Evolutionary conservation across 2,888 invertebrate species (phyloP).

Genomic region (Lypha dubia): DNA sequence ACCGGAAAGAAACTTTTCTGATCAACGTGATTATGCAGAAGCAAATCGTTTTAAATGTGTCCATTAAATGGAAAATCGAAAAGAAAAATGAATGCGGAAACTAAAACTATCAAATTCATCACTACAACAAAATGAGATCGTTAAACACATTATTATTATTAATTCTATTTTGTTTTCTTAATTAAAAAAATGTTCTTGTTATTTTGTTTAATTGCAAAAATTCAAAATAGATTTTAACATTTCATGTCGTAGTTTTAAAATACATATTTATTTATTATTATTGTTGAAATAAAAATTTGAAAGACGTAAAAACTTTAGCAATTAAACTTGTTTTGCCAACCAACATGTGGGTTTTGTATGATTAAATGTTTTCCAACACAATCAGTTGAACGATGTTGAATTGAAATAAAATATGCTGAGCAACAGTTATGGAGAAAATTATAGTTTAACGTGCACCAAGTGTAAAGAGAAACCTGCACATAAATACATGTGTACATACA

Average conservation of each 20-base stretch:
- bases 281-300: slow-evolving; percentile 16
- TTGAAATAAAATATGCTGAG: no score
- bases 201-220: neutral
- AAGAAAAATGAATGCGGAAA: neutral
- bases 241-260: slow-evolving; percentile 27
- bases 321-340: slow-evolving; percentile 56
- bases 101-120: neutral
- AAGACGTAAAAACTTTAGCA: slow-evolving; percentile 49
- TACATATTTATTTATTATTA: slow-evolving; percentile 30
- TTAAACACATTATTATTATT: neutral
- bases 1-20: slow-evolving; percentile 82
- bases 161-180: neutral
- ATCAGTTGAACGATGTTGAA: no score
- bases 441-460: no score
- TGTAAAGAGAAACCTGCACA: no score
- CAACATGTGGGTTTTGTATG: no score
- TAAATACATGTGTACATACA: no score
- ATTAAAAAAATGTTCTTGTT: neutral
- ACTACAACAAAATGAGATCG: neutral
- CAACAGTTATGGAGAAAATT: no score
- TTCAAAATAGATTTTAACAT: slow-evolving; percentile 3
- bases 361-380: no score
- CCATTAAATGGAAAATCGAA: slow-evolving; percentile 65
- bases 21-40: slow-evolving; percentile 82
- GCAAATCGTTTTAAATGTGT: slow-evolving; percentile 79